Conservation (phyloP, 2,797 vertebrate genomes). For the Ptychobarbus kaznakovi region DNA sequence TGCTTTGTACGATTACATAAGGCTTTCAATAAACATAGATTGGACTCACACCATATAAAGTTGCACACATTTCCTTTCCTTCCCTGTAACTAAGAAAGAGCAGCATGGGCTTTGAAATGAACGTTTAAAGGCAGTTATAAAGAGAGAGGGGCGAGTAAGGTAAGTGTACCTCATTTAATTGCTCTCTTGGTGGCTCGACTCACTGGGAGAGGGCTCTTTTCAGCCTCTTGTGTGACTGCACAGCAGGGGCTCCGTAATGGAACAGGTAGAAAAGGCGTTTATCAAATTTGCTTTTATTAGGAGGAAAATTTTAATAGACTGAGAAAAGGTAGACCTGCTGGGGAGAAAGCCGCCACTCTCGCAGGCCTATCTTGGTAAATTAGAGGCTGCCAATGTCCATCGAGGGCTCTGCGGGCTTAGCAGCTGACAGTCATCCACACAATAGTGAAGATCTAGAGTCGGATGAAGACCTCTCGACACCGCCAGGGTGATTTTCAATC, state of each 20-base stretch:
- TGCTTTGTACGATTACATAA: conserved; percentile 11
- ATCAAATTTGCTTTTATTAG: conserved; percentile 67
- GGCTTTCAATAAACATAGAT: neutral
- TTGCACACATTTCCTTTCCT: conserved; percentile 39
- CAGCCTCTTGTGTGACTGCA: conserved; percentile 63
- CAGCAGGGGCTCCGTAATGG: conserved; percentile 61
- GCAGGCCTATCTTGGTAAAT: conserved; percentile 60
- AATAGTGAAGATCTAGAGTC: conserved; percentile 43
- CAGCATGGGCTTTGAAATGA: conserved; percentile 49
- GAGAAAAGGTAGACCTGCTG: conserved; percentile 64
- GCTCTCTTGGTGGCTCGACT: conserved; percentile 61
- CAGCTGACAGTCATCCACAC: conserved; percentile 53
- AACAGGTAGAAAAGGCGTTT: conserved; percentile 67
- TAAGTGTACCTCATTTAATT: conserved; percentile 65
- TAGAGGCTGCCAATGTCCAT: conserved; percentile 62
- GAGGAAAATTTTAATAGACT: conserved; percentile 63
- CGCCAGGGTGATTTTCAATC: conserved; percentile 45
- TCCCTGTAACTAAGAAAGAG: conserved; percentile 48
- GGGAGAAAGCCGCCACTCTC: conserved; percentile 58
- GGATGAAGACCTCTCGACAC: conserved; percentile 51
- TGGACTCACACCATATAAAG: conserved; percentile 1
- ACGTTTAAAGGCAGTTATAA: conserved; percentile 50
- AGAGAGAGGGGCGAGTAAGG: conserved; percentile 53
- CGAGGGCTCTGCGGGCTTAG: conserved; percentile 43
- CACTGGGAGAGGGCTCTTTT: conserved; percentile 60